A percentile compares a stretch with the other conserved stretches of the same genome.
phyloP scores from a whole-genome alignment of 1,140 invertebrate genomes.

The Cephus cinctus region DNA sequence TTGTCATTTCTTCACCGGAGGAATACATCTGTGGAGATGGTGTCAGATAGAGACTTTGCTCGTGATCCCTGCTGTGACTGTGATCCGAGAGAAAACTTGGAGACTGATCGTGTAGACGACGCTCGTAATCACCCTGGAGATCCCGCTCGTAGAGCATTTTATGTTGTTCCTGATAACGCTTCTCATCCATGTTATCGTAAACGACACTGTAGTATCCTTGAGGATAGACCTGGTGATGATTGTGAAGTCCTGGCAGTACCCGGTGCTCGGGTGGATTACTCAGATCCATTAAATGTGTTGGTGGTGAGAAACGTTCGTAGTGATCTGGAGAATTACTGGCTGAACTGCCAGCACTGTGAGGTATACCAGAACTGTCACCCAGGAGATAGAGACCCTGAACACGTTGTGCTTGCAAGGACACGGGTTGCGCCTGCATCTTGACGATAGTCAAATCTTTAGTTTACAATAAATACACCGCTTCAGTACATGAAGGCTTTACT shows the following conservation, averaged over 20 bases:
- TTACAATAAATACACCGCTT: too few species aligned
- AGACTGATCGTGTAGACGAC: slow-evolving; percentile 23
- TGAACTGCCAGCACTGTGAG: slow-evolving; percentile 39
- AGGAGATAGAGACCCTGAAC: slow-evolving; percentile 19
- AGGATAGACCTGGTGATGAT: slow-evolving; percentile 24
- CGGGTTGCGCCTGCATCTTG: slow-evolving; percentile 26
- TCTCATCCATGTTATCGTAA: slow-evolving; percentile 27
- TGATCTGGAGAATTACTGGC: slow-evolving; percentile 39
- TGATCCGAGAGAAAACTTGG: slow-evolving; percentile 32
- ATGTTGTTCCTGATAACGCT: slow-evolving; percentile 19
- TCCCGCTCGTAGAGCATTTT: slow-evolving; percentile 19
- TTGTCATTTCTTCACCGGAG: slow-evolving; percentile 21
- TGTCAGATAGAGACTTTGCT: slow-evolving; percentile 28
- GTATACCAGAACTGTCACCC: slow-evolving; percentile 28
- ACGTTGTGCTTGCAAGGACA: slow-evolving; percentile 17
- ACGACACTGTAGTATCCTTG: slow-evolving; percentile 15
- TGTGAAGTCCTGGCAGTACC: slow-evolving; percentile 20
- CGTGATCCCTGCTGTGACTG: slow-evolving; percentile 23
- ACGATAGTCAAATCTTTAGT: too few species aligned
- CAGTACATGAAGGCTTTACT: too few species aligned
- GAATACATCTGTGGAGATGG: slow-evolving; percentile 29
- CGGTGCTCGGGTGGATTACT: slow-evolving; percentile 32
- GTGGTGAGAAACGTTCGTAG: slow-evolving; percentile 36
- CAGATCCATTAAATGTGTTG: slow-evolving; percentile 42
- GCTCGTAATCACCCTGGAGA: slow-evolving; percentile 24